phyloP scores from a whole-genome alignment of 2,888 invertebrate genomes.

The Margaritifera margaritifera region DNA sequence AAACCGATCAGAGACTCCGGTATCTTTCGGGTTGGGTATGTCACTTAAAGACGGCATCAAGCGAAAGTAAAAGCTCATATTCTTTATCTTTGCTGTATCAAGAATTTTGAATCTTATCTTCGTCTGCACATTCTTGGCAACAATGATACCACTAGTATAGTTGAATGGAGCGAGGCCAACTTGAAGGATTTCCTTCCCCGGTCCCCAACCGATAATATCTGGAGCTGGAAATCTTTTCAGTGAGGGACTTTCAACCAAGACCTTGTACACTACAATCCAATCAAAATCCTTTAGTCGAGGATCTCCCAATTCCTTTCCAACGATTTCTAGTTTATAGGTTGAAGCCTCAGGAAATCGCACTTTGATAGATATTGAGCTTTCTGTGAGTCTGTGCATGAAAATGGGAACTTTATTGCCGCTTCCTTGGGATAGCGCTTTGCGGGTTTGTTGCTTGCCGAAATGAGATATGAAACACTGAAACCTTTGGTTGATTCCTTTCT shows the following conservation, averaged over 20 bases:
- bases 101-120: constrained; percentile 39
- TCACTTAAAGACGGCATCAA: constrained; percentile 39
- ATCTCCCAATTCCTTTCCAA: constrained; percentile 51
- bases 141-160: constrained; percentile 36
- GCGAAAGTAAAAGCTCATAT: constrained; percentile 40
- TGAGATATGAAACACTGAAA: constrained; percentile 58
- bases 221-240: constrained; percentile 57
- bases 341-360: constrained; percentile 56
- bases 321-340: constrained; percentile 61
- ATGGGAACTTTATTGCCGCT: constrained; percentile 39
- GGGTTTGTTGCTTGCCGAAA: constrained; percentile 42
- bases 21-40: constrained; percentile 30
- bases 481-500: constrained; percentile 37
- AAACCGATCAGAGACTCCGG: constrained; percentile 34
- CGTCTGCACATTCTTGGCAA: constrained; percentile 35
- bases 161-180: constrained; percentile 42
- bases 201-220: constrained; percentile 67
- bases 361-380: constrained; percentile 45
- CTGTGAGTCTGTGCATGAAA: constrained; percentile 50
- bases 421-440: constrained; percentile 36
- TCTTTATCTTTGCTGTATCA: constrained; percentile 30
- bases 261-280: constrained; percentile 56
- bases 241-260: constrained; percentile 42
- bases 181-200: constrained; percentile 40
- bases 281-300: constrained; percentile 49